These are phyloP conservation scores for Drosophila ohnishii DNA, from an alignment of 1,140 invertebrate genomes.

Conservation along the genomic window DNA sequence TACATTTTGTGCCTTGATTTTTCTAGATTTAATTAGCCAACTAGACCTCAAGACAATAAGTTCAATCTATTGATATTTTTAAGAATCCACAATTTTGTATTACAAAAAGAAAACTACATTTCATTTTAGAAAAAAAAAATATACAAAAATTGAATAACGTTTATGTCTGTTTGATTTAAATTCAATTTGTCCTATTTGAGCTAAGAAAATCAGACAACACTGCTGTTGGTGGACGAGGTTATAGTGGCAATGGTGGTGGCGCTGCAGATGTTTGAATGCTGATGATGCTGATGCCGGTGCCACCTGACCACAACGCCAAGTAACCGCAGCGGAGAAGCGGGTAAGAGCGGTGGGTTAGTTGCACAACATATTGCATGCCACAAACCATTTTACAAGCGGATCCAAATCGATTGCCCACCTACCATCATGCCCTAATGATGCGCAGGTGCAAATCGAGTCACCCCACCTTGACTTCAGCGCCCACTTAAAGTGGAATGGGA, in stretches of 20 bases:
- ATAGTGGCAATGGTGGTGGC: conserved; percentile 11
- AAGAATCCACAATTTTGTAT: no score
- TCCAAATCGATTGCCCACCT: conserved; percentile 61
- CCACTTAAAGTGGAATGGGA: conserved; percentile 2
- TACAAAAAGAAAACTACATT: background rate
- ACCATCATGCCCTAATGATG: conserved; percentile 48
- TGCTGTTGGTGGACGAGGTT: background rate
- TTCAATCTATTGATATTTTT: background rate
- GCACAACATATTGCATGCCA: conserved; percentile 77
- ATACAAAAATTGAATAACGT: background rate
- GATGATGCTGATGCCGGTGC: conserved; percentile 25
- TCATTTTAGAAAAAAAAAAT: background rate
- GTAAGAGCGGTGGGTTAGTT: conserved; percentile 40
- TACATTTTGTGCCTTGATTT: no score
- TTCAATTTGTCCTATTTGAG: background rate
- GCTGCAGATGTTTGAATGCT: conserved; percentile 24
- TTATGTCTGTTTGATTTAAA: background rate
- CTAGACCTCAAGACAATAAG: background rate
- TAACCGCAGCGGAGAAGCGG: conserved; percentile 60
- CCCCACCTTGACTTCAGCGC: conserved; percentile 4
- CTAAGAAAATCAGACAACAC: background rate
- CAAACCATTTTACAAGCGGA: conserved; percentile 69
- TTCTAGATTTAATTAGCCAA: no score
- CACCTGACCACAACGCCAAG: conserved; percentile 69
- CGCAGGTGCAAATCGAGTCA: conserved; percentile 53